phyloP scores from a whole-genome alignment of 35 echinoderm and acorn worm genomes.

The Lytechinus variegatus region DNA sequence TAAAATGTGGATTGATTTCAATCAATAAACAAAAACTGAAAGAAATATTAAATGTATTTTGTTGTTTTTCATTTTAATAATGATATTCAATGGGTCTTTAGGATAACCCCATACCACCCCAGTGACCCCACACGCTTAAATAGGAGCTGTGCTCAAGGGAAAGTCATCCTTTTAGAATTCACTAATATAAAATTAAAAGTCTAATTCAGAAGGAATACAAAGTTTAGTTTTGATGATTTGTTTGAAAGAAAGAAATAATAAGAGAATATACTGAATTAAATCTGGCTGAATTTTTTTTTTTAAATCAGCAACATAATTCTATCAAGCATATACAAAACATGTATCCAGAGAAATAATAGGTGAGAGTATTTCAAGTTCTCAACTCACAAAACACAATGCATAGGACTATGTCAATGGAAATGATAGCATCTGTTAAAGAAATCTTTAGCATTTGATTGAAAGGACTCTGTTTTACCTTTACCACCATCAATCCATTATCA shows the following conservation, averaged over 20 bases:
- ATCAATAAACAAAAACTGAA: background rate
- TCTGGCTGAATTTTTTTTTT: too few species aligned
- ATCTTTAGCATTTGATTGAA: background rate
- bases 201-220: background rate
- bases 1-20: background rate
- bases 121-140: too few species aligned
- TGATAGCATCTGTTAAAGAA: background rate
- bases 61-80: too few species aligned
- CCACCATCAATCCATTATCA: too few species aligned
- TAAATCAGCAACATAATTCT: too few species aligned
- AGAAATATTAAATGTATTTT: too few species aligned
- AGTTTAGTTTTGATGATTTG: background rate
- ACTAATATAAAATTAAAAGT: background rate
- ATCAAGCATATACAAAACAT: too few species aligned
- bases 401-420: background rate
- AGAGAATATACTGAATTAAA: background rate
- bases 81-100: too few species aligned
- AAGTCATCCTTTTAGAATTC: background rate
- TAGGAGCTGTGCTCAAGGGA: background rate
- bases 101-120: too few species aligned
- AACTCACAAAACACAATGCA: background rate
- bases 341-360: too few species aligned
- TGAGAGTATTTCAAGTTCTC: too few species aligned
- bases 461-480: too few species aligned
- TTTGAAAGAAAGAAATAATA: background rate